These are phyloP conservation scores for Eustalomyia histrio DNA, from an alignment of 2,888 invertebrate species.

Conservation along the genomic window DNA sequence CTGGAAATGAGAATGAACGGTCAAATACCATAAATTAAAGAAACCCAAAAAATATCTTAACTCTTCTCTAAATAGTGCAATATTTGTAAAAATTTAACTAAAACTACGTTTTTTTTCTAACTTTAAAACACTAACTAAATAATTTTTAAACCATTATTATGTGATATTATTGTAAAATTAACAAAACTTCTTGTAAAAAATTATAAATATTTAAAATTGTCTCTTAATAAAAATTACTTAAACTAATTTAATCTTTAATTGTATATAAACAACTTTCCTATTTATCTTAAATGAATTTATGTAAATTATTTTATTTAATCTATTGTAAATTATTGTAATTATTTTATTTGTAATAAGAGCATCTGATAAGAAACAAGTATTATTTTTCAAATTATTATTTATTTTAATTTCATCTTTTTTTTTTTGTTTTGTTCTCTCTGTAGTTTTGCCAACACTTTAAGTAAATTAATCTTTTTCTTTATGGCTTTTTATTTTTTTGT, in stretches of 20 bases:
- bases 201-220: not conserved
- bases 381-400: constrained; percentile 41
- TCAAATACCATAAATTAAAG: constrained; percentile 74
- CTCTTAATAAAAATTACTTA: not conserved
- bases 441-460: not conserved
- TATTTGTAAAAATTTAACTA: constrained; percentile 46
- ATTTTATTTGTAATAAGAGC: constrained; percentile 46
- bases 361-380: constrained; percentile 60
- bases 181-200: constrained; percentile 13
- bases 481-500: not conserved
- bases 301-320: not conserved
- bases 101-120: not conserved
- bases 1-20: constrained; percentile 81
- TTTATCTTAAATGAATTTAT: not conserved
- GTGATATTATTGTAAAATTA: constrained; percentile 63
- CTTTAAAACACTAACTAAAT: not conserved
- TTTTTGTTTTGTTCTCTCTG: not conserved
- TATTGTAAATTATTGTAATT: not conserved
- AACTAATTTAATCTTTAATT: not conserved
- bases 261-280: not conserved
- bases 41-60: constrained; percentile 7
- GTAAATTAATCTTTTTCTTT: constrained; percentile 7
- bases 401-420: constrained; percentile 19
- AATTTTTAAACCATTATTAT: constrained; percentile 48
- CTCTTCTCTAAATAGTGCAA: constrained; percentile 61